These are phyloP conservation scores for Halcyon senegalensis DNA, from an alignment of 2,113 vertebrate species.

Conservation along the genomic window DNA sequence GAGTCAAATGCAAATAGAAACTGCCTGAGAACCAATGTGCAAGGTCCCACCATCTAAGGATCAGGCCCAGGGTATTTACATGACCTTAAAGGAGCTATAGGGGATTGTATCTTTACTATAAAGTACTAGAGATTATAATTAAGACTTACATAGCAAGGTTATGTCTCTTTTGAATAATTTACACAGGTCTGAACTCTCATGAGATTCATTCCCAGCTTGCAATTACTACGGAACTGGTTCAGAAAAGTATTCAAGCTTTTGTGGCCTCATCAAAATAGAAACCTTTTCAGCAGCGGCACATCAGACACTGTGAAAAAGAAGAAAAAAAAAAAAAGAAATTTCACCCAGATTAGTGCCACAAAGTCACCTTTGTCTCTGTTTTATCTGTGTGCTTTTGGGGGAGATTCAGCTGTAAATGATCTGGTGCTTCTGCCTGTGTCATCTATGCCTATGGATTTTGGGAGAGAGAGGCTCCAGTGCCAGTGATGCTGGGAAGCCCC, in stretches of 20 bases:
- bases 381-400: not conserved
- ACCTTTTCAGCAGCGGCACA: not conserved
- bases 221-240: constrained; percentile 19
- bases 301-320: not conserved
- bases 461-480: accelerated
- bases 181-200: not conserved
- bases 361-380: constrained; percentile 32
- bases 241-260: constrained; percentile 32
- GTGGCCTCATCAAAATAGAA: constrained; percentile 24
- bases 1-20: constrained; percentile 40
- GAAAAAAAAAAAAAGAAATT: not conserved
- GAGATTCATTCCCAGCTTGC: not conserved
- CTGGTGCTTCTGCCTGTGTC: not conserved
- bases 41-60: not conserved
- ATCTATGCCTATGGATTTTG: accelerated
- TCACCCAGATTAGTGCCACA: not conserved
- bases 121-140: not conserved
- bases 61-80: not conserved
- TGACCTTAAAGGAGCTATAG: not conserved
- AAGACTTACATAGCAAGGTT: constrained; percentile 5
- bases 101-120: not conserved
- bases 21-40: not conserved
- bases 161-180: constrained; percentile 20
- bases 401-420: accelerated
- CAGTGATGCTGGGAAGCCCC: accelerated